A percentile compares a stretch with the other conserved stretches of the same genome.
Conservation (phyloP, 2,797 vertebrate genomes). For the Crocodylus rhombifer region DNA sequence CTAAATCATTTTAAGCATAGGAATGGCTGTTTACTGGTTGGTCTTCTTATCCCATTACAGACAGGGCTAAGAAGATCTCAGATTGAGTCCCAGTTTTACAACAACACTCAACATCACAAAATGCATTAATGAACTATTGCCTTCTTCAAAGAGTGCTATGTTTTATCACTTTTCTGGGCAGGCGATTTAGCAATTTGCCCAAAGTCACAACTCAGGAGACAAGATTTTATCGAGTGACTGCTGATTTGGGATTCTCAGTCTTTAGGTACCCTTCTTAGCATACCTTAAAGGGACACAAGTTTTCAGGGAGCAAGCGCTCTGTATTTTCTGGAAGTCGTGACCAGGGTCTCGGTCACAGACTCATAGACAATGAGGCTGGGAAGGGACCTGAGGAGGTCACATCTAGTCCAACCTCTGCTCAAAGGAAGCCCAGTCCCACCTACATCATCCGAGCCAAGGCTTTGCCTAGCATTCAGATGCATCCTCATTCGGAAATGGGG, state of each 20-base stretch:
- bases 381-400: no score
- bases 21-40: constrained; percentile 2
- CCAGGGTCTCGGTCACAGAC: no score
- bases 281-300: not conserved
- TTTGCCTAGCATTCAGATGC: no score
- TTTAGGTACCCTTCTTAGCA: not conserved
- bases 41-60: constrained; percentile 24
- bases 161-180: constrained; percentile 47
- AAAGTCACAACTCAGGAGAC: not conserved
- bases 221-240: not conserved
- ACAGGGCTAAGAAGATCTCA: constrained; percentile 44
- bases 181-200: constrained; percentile 4
- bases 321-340: not conserved
- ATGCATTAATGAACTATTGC: constrained; percentile 42
- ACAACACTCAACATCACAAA: constrained; percentile 48
- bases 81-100: constrained; percentile 64
- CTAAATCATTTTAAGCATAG: not conserved
- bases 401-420: no score
- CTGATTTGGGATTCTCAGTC: rapidly evolving
- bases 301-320: not conserved
- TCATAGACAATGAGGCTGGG: no score
- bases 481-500: no score
- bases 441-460: no score
- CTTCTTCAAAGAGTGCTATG: constrained; percentile 13
- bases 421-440: no score